A percentile compares a stretch with the other conserved stretches of the same genome.
These are phyloP conservation scores for Oeneis ivallda DNA, from an alignment of 2,888 invertebrate species.

Conservation along the genomic window DNA sequence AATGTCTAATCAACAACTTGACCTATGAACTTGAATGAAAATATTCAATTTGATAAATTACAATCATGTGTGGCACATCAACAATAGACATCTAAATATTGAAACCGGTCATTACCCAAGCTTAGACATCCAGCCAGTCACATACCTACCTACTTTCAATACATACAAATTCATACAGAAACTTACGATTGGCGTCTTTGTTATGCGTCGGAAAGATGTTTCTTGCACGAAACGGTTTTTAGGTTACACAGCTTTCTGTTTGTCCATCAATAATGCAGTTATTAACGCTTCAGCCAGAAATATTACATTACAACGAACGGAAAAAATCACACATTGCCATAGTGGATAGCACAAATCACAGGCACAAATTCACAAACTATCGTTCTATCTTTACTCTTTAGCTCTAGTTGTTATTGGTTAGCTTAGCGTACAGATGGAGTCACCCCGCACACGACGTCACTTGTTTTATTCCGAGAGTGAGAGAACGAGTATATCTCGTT, in stretches of 20 bases:
- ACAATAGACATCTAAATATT: slow-evolving; percentile 56
- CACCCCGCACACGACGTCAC: slow-evolving; percentile 31
- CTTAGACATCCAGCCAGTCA: slow-evolving; percentile 58
- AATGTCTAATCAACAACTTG: slow-evolving; percentile 34
- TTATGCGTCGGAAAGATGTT: slow-evolving; percentile 25
- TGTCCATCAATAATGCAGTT: slow-evolving; percentile 42
- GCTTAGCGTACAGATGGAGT: slow-evolving; percentile 40
- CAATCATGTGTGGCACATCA: slow-evolving; percentile 42
- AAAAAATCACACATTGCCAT: slow-evolving; percentile 63
- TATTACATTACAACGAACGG: slow-evolving; percentile 56
- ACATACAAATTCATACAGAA: slow-evolving; percentile 64
- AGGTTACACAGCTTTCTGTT: slow-evolving; percentile 35
- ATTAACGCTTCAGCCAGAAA: slow-evolving; percentile 48
- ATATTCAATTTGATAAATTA: slow-evolving; percentile 40
- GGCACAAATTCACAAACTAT: slow-evolving; percentile 43
- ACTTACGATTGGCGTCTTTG: slow-evolving; percentile 54
- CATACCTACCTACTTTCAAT: slow-evolving; percentile 70
- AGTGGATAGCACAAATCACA: slow-evolving; percentile 42
- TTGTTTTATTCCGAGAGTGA: slow-evolving; percentile 22
- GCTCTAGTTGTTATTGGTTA: slow-evolving; percentile 41
- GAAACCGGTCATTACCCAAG: slow-evolving; percentile 71
- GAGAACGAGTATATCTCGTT: slow-evolving; percentile 35
- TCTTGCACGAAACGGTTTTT: slow-evolving; percentile 22
- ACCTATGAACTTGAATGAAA: slow-evolving; percentile 53
- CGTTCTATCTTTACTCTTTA: slow-evolving; percentile 36